A percentile compares a stretch with the other conserved stretches of the same genome.
phyloP scores from a whole-genome alignment of 2,113 vertebrate species.

The Notarius quadriscutis region DNA sequence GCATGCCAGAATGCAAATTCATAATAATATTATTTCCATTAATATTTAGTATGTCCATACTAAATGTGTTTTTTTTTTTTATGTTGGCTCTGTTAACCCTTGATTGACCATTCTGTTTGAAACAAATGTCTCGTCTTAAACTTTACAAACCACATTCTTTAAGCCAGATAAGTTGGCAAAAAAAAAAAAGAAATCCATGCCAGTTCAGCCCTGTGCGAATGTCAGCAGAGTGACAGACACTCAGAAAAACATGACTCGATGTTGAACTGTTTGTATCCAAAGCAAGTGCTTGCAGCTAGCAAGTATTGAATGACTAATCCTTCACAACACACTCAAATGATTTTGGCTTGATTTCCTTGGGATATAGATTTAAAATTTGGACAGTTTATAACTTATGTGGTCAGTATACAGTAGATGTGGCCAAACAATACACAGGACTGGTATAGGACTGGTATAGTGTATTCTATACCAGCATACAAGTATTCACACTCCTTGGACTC shows the following conservation, averaged over 20 bases:
- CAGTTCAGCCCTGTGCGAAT: neutral
- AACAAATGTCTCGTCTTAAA: neutral
- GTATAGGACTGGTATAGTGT: neutral
- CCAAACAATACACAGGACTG: slow-evolving; percentile 2
- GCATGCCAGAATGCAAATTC: no score
- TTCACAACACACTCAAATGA: slow-evolving; percentile 55
- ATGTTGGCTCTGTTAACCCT: neutral
- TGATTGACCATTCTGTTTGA: neutral
- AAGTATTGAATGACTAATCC: slow-evolving; percentile 63
- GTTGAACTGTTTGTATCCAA: slow-evolving; percentile 53
- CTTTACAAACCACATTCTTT: neutral
- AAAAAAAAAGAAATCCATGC: neutral
- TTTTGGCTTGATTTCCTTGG: slow-evolving; percentile 62
- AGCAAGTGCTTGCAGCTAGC: slow-evolving; percentile 35
- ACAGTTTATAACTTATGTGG: slow-evolving; percentile 22
- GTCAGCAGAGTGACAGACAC: neutral
- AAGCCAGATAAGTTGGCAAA: neutral
- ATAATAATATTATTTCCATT: neutral
- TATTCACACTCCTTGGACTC: neutral
- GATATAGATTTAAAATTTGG: slow-evolving; percentile 56
- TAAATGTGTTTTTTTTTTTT: neutral
- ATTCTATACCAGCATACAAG: neutral
- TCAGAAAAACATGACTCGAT: slow-evolving; percentile 30
- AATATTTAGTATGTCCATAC: neutral
- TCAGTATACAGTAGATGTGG: neutral